phyloP scores from a whole-genome alignment of 92 coral and sea anemone genomes.

The Paragorgia papillata region DNA sequence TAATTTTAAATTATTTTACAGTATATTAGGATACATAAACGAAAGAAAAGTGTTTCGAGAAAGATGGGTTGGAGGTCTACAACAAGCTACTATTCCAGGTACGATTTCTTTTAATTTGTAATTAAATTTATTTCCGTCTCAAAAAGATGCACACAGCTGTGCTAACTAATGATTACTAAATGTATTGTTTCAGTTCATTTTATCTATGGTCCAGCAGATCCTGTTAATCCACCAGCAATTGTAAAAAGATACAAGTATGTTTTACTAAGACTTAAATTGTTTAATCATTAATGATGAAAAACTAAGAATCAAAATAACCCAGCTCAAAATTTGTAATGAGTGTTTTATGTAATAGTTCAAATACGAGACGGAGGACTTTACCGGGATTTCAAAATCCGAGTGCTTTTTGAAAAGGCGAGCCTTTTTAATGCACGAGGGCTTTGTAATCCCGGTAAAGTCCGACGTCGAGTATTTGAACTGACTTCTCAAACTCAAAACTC shows the following conservation, averaged over 20 bases:
- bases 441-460: too few relatives aligned
- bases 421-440: too few relatives aligned
- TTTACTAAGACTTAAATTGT: neutral
- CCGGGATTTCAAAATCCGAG: too few relatives aligned
- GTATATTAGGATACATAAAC: slow-evolving; percentile 75
- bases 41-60: slow-evolving; percentile 71
- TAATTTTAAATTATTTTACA: neutral
- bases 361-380: too few relatives aligned
- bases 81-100: slow-evolving; percentile 80
- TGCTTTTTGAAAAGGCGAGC: too few relatives aligned
- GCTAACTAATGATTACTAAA: neutral
- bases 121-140: neutral
- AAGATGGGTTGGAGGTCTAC: slow-evolving; percentile 89
- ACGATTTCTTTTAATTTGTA: neutral
- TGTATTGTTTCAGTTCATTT: slow-evolving; percentile 68
- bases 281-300: neutral
- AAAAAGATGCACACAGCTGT: neutral
- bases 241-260: slow-evolving; percentile 79
- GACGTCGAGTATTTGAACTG: too few relatives aligned
- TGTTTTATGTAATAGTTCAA: too few relatives aligned
- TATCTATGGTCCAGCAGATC: slow-evolving; percentile 95
- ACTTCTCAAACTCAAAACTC: too few relatives aligned
- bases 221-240: slow-evolving; percentile 86
- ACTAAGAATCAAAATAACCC: too few relatives aligned
- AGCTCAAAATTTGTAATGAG: too few relatives aligned